Conservation (phyloP, 2,888 invertebrate species). For the Ephialtes manifestator region DNA sequence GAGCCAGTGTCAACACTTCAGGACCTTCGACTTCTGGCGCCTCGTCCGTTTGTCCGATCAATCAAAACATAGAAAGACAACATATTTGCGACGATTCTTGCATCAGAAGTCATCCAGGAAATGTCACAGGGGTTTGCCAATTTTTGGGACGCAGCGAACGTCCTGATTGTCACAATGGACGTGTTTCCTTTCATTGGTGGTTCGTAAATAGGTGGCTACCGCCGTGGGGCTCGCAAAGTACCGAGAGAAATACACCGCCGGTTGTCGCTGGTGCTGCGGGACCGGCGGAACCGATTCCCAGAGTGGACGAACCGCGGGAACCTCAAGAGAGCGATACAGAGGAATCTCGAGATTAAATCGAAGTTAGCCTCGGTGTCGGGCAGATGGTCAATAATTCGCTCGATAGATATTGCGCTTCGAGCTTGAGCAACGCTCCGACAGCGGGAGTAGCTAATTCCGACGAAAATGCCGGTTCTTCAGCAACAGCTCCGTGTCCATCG, state of each 20-base stretch:
- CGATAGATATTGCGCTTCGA: slow-evolving; percentile 76
- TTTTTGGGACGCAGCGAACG: slow-evolving; percentile 80
- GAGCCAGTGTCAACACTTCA: slow-evolving; percentile 60
- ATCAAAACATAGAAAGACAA: slow-evolving; percentile 84
- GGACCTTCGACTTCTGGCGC: slow-evolving; percentile 64
- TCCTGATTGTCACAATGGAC: slow-evolving; percentile 82
- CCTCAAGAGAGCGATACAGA: slow-evolving; percentile 81
- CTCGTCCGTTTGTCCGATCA: slow-evolving; percentile 63
- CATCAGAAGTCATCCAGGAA: slow-evolving; percentile 85
- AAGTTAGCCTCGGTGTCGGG: slow-evolving; percentile 72
- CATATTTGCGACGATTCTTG: slow-evolving; percentile 86
- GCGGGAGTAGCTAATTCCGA: slow-evolving; percentile 49
- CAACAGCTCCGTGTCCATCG: slow-evolving; percentile 70
- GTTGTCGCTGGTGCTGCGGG: slow-evolving; percentile 32
- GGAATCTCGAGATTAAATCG: slow-evolving; percentile 76
- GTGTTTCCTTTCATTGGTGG: slow-evolving; percentile 90
- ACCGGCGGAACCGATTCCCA: slow-evolving; percentile 9
- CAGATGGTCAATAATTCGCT: slow-evolving; percentile 81
- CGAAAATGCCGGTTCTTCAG: slow-evolving; percentile 63
- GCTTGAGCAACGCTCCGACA: slow-evolving; percentile 69
- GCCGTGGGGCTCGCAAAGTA: slow-evolving; percentile 87
- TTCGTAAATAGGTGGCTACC: slow-evolving; percentile 90
- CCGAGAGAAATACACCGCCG: slow-evolving; percentile 74
- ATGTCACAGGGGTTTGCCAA: slow-evolving; percentile 80
- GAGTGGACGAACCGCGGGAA: slow-evolving; percentile 78